A percentile compares a stretch with the other conserved stretches of the same genome.
phyloP scores from a whole-genome alignment of 1,140 invertebrate species.

The Drosophila sp. region DNA sequence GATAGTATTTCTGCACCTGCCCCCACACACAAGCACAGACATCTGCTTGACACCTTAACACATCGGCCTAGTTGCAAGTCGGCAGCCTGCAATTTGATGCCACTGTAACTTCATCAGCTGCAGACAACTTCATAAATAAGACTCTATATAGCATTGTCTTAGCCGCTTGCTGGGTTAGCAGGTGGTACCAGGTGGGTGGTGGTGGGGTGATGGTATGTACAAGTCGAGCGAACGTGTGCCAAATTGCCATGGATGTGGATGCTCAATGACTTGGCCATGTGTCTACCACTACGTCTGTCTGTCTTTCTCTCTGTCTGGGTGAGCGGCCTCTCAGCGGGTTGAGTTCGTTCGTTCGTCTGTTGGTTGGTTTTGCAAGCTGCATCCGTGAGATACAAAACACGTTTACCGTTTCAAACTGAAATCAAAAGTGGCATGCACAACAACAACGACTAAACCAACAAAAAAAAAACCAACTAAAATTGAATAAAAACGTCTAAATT shows the following conservation, averaged over 20 bases:
- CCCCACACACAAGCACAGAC: background rate
- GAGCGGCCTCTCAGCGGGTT: conserved; percentile 34
- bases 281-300: conserved; percentile 31
- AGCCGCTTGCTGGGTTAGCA: conserved; percentile 26
- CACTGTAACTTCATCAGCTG: conserved; percentile 29
- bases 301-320: conserved; percentile 37
- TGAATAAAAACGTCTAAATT: conserved; percentile 43
- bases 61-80: conserved; percentile 54
- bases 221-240: conserved; percentile 45
- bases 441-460: conserved; percentile 17
- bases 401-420: conserved; percentile 61
- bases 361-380: conserved; percentile 70
- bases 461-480: background rate
- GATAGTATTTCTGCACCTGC: conserved; percentile 31
- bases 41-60: conserved; percentile 68
- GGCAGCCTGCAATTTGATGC: conserved; percentile 51
- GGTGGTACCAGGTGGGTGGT: background rate
- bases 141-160: conserved; percentile 47
- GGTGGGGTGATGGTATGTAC: conserved; percentile 2
- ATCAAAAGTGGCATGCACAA: conserved; percentile 62
- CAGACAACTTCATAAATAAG: conserved; percentile 54
- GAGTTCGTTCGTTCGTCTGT: background rate
- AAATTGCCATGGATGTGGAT: conserved; percentile 52
- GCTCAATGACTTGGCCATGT: conserved; percentile 54
- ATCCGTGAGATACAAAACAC: conserved; percentile 77